Base-by-base conservation (phyloP, 2,113 vertebrate genomes). In the Saguinus midas region DNA sequence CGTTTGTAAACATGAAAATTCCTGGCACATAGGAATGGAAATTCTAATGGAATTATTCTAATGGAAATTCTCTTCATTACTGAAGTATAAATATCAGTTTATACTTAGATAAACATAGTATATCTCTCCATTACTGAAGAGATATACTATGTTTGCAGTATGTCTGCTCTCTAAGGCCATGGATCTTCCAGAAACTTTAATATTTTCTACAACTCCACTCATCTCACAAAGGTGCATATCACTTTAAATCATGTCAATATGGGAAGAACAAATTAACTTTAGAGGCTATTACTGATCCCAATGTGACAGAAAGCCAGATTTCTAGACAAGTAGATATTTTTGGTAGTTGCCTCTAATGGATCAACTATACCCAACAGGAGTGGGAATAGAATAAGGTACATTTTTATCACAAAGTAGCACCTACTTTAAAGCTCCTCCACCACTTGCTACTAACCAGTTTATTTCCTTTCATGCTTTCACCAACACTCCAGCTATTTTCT, bases 221-320 rank as follows among this genome's bases (percentile, higher is more conserved):
- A 81, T 57, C 73, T 96, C 89, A 40, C 73, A 88, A 91, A 82
- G 55, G 32, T 68, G 75, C 52, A 17, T 85, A 52, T 82, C 73
- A 57, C 82, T 91, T 88, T 91, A 82, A 87, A 32, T 12, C 13
- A 0, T 68, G 37, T 84, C 72, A 23, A 9, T 84, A 17, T 32
- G 64, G 89, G 43, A 96, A 78, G 84, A 93, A 82, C 43, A 75
- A n/a, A 87, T 96, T 52, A 92, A 76, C 50, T 50, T 68, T 9
- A 64, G 79, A 61, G 50, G 57, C 94, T 40, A 13, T 68, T 64
- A 37, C 45, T 70, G 61, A 86, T 66, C 40, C 35, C 61, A 37
- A 12, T 1, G 14, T 81, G 70, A 81, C 50, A 72, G 52, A 68
- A 85, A 95, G 40, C 57, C 50, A 58, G 43, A 6, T 29, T 73